phyloP scores from a whole-genome alignment of 2,888 invertebrate genomes.

The Camptogramma bilineatum region DNA sequence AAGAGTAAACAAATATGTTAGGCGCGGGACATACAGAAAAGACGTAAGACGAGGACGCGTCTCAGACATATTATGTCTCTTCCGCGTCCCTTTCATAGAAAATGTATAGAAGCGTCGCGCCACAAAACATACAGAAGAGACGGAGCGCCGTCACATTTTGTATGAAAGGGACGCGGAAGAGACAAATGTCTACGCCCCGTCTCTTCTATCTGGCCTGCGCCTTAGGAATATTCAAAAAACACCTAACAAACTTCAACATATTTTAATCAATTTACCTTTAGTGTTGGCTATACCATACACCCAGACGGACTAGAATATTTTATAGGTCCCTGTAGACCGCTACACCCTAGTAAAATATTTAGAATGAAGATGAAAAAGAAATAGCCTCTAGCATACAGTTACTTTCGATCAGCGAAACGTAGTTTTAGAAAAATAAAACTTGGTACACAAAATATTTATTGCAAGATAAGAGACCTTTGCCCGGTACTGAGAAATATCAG shows the following conservation, averaged over 20 bases:
- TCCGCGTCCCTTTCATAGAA: too few relatives aligned
- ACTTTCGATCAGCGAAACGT: conserved; percentile 15
- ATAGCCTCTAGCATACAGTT: not conserved
- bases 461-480: conserved; percentile 9
- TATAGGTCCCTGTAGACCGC: conserved; percentile 3
- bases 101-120: too few relatives aligned
- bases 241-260: not conserved
- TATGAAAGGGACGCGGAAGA: too few relatives aligned
- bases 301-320: conserved; percentile 3
- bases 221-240: not conserved
- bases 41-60: too few relatives aligned
- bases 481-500: not conserved
- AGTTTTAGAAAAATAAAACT: not conserved
- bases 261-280: conserved; percentile 1
- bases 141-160: too few relatives aligned
- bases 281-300: not conserved
- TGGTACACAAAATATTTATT: not conserved
- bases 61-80: too few relatives aligned
- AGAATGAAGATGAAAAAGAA: conserved; percentile 10
- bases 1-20: too few relatives aligned
- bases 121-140: too few relatives aligned
- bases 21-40: too few relatives aligned
- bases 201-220: too few relatives aligned
- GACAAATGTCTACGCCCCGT: too few relatives aligned
- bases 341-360: conserved; percentile 19